Evolutionary conservation across 2,797 vertebrate genomes (phyloP), one percentile per base, ranked within the genome.

Genomic region (Enteromius anoplus): DNA sequence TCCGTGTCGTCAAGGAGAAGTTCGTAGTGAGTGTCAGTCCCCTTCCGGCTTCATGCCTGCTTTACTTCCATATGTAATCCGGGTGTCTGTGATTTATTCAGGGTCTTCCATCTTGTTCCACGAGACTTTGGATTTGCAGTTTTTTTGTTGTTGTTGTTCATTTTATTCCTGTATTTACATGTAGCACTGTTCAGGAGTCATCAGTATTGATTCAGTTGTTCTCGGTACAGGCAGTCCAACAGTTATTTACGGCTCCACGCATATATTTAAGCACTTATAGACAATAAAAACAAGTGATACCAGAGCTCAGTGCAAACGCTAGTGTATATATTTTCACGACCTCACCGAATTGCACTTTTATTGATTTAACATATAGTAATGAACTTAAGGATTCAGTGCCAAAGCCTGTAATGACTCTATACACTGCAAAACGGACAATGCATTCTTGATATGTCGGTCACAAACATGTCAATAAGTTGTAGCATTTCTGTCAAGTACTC

Each of bases 1-100:
- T 77, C 75, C 32, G 37, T 82, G 83, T 87, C 78, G 93, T 91
- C 87, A 93, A 95, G 94, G 94, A 93, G 95, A 95, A 93, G 93
- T 93, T 92, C 92, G 94, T 94, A 95, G 95, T 94, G 95, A 95
- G 94, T 95, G 95, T 95, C 78, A 34, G 82, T 85, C 81, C 88
- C 78, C 70, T 85, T 75, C 84, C 29, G 32, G 40, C 73, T 84
- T 60, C 45, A 75, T 80, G 85, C 82, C 84, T 86, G 79, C 84
- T 85, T 76, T 81, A 76, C 80, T 80, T 86, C 86, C 86, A 82
- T 75, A 76, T 86, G 79, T 85, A 70, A 78, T 80, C 75, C 68
- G 62, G 62, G 51, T 71, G 85, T 87, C 87, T 78, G 82, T 77
- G 72, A 85, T 84, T 81, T 87, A 84, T 69, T 85, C 86, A 87